Conservation (phyloP, 2,113 vertebrate species). For the Tragelaphus strepsiceros region DNA sequence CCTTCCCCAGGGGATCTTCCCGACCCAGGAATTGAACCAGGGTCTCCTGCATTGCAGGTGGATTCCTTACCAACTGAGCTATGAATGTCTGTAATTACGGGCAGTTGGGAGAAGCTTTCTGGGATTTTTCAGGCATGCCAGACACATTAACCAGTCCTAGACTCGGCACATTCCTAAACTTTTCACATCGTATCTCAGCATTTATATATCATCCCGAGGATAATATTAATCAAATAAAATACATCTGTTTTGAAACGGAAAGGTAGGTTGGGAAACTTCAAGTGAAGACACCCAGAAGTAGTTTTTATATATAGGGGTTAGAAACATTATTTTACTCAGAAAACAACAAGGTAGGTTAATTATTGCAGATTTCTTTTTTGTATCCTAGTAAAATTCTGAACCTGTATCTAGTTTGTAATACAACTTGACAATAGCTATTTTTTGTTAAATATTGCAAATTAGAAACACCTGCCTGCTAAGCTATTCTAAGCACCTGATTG, state of each 20-base stretch:
- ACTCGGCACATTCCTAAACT: not conserved
- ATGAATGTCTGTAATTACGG: not conserved
- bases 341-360: not conserved
- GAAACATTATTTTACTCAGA: not conserved
- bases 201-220: not conserved
- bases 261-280: not conserved
- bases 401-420: not conserved
- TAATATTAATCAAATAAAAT: not conserved
- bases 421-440: not conserved
- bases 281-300: conserved; percentile 8
- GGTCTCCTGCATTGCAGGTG: too few relatives aligned
- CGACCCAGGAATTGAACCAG: too few relatives aligned
- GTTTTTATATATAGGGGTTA: not conserved
- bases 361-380: not conserved
- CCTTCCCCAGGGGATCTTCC: too few relatives aligned
- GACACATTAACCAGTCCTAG: not conserved
- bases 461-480: conserved; percentile 3
- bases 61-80: too few relatives aligned
- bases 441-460: not conserved
- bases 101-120: not conserved
- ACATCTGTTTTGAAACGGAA: not conserved
- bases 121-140: not conserved
- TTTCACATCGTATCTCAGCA: not conserved
- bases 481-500: not conserved
- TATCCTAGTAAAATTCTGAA: conserved; percentile 11